Evolutionary conservation across 2,888 invertebrate species (phyloP), one percentile per base, ranked within the genome.

Genomic region (Tachina grossa): DNA sequence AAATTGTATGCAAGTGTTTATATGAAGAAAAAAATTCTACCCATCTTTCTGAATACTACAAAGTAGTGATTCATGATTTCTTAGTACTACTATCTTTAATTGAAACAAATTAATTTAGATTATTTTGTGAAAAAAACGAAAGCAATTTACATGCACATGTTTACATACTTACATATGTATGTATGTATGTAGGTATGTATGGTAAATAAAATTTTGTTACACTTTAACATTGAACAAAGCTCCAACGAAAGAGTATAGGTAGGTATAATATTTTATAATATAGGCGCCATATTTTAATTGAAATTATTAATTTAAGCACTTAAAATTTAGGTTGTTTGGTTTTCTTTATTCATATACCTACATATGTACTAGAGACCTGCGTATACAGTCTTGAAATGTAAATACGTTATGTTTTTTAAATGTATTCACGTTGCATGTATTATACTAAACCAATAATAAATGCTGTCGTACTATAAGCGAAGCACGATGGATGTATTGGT

Each of bases 291-390:
- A 83, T 76, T 85, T 85, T 83, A 85, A 83, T 85, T 85, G 83
- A 85, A 85, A 85, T 85, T 85, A 85, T 85, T 85, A 83, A 85
- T 85, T 85, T 83, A 85, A 83, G 68, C 83, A 85, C 85, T 85
- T 85, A 83, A 83, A 76, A 85, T 83, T 76, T 76, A 80, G 85
- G 79, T 85, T 83, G 72, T 76, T 78, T 59, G 45, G 19, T 71
- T 66, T 78, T 61, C 63, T 51, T 31, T 69, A 61, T 47, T 45
- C 10, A 51, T 61, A 49, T 72, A 2, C 31, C 66, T 49, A 49
- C 47, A 49, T 49, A 49, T 49, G 49, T 49, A 22, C n/a, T n/a
- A n/a, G n/a, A n/a, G n/a, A n/a, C n/a, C n/a, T n/a, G n/a, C n/a
- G n/a, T n/a, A n/a, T n/a, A n/a, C n/a, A n/a, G n/a, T n/a, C n/a